Conservation (phyloP, 2,113 vertebrate genomes). For the Chauna torquata region DNA sequence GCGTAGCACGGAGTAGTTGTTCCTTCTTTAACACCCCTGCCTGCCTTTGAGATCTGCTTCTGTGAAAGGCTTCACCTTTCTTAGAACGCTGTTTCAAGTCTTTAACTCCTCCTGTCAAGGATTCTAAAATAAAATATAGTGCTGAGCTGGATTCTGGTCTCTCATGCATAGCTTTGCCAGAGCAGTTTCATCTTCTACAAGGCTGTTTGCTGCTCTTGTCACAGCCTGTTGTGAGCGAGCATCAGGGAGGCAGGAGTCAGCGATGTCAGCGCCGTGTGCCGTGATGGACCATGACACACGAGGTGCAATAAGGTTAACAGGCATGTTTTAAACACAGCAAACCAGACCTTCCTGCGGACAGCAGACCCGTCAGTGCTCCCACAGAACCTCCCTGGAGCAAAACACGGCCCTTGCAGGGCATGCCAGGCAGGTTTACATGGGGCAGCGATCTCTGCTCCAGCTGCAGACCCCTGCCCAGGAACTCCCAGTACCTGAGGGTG, state of each 20-base stretch:
- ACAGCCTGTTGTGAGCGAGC: neutral
- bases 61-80: neutral
- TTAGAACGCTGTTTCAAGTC: neutral
- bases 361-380: neutral
- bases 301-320: neutral
- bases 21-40: too few relatives aligned
- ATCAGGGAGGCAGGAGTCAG: neutral
- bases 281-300: neutral
- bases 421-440: neutral
- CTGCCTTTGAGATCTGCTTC: neutral
- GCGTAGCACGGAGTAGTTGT: neutral
- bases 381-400: neutral
- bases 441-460: neutral
- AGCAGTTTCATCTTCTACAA: neutral
- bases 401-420: neutral
- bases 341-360: rapidly evolving
- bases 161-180: too few relatives aligned
- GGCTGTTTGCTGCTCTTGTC: neutral
- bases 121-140: neutral
- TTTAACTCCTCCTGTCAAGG: neutral
- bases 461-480: neutral
- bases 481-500: neutral
- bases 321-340: neutral
- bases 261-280: neutral
- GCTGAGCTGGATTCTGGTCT: neutral